phyloP scores from a whole-genome alignment of 2,888 invertebrate species.

The Oscheius sp. region DNA sequence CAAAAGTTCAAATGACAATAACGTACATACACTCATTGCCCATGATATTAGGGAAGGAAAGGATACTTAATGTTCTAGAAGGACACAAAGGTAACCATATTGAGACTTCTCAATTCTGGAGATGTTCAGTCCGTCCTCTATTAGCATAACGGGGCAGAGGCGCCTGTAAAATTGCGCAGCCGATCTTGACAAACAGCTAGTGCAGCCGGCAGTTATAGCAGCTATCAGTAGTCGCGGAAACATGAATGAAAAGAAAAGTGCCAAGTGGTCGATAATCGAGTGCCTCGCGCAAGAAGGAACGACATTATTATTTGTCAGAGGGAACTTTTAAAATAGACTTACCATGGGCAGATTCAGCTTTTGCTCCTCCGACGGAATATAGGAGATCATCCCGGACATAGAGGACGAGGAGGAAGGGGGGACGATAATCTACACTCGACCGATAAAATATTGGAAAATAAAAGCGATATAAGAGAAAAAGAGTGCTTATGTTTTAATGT shows the following conservation, averaged over 20 bases:
- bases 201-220: background rate
- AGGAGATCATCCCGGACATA: background rate
- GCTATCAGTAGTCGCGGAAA: background rate
- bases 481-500: too few relatives aligned
- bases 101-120: too few relatives aligned
- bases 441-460: background rate
- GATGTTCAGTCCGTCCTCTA: too few relatives aligned
- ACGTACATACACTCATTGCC: too few relatives aligned
- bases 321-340: background rate
- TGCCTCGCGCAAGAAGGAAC: background rate
- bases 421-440: background rate
- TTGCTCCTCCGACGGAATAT: background rate
- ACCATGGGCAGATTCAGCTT: too few relatives aligned
- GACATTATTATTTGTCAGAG: background rate
- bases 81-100: too few relatives aligned
- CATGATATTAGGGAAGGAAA: too few relatives aligned
- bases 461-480: background rate
- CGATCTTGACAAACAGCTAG: slow-evolving; percentile 17
- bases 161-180: slow-evolving; percentile 22
- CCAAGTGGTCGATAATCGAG: slow-evolving; percentile 15
- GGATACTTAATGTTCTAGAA: too few relatives aligned
- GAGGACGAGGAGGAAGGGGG: background rate
- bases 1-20: too few relatives aligned
- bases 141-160: slow-evolving; percentile 24
- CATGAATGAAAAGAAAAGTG: background rate